These are phyloP conservation scores for Andinoacara biseriatus DNA, from an alignment of 2,113 vertebrate genomes.

Conservation along the genomic window DNA sequence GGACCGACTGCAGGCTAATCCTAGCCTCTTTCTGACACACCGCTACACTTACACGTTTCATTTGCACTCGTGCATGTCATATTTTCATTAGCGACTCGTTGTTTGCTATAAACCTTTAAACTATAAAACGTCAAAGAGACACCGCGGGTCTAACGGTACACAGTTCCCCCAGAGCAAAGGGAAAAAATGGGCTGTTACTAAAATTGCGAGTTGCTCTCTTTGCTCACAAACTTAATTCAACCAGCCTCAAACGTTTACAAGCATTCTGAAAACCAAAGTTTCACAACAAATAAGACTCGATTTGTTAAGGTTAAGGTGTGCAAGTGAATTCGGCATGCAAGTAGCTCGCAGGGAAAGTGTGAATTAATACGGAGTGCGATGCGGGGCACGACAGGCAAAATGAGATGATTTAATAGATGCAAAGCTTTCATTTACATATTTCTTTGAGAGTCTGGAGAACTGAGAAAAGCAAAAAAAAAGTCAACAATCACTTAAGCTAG, in stretches of 20 bases:
- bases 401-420: not conserved
- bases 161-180: not conserved
- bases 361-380: not conserved
- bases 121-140: no score
- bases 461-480: not conserved
- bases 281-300: not conserved
- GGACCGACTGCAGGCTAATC: constrained; percentile 37
- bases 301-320: not conserved
- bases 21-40: not conserved
- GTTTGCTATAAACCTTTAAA: not conserved
- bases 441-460: not conserved
- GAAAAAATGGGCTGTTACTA: not conserved
- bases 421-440: not conserved
- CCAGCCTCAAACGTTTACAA: not conserved
- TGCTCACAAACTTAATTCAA: not conserved
- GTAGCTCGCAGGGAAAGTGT: not conserved
- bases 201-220: not conserved
- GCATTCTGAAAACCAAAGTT: accelerated
- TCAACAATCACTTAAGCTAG: not conserved
- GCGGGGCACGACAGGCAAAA: not conserved
- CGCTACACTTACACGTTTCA: not conserved
- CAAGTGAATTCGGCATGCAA: not conserved
- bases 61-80: not conserved
- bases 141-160: not conserved
- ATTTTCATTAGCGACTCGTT: not conserved